Evolutionary conservation across 2,797 vertebrate species (phyloP), one percentile per base, ranked within the genome.

Genomic region (Sarcoramphus papa): DNA sequence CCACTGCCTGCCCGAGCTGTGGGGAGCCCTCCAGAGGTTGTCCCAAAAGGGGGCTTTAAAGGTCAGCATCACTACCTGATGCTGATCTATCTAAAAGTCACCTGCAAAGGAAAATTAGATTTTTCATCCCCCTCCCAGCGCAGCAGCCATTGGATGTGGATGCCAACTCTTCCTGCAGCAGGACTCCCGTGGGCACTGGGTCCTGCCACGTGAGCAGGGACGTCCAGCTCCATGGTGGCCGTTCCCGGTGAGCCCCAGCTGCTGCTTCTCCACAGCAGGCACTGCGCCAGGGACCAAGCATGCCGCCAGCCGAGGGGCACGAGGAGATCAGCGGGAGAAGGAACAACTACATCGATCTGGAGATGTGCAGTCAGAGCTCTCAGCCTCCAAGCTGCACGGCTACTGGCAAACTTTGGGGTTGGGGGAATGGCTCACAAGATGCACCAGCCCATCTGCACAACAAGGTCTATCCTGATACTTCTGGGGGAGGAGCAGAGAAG

Each of bases 241-340:
- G 4, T 68, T 68, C 27, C 30, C 1, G 2, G 31, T 14, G 20
- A 88, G 48, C 24, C 27, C n/a, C 6, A 1, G 12, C 45, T 69
- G 37, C 48, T 83, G 45, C n/a, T 74, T 79, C 65, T 78, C 33
- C 19, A 35, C 37, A 57, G 43, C 21, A 69, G 27, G 33, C 43
- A 40, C 19, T 4, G 2, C 1, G 4, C 45, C 3, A 5, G 28
- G 31, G 56, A 64, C 21, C 5, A 21, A 68, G 56, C 28, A 37
- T 0, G 4, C 33, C 3, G 4, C 31, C 20, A 75, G 62, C 12
- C 0, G 2, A 43, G 35, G 41, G 18, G 27, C 27, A n/a, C 2
- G 2, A 68, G 31, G 24, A 15, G 23, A 69, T 48, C 14, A 24
- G 18, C 3, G 5, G 33, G 40, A 47, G 50, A 40, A 85, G 28